Conservation (phyloP, 2,113 vertebrate genomes). For the Sphaerodactylus townsendi region DNA sequence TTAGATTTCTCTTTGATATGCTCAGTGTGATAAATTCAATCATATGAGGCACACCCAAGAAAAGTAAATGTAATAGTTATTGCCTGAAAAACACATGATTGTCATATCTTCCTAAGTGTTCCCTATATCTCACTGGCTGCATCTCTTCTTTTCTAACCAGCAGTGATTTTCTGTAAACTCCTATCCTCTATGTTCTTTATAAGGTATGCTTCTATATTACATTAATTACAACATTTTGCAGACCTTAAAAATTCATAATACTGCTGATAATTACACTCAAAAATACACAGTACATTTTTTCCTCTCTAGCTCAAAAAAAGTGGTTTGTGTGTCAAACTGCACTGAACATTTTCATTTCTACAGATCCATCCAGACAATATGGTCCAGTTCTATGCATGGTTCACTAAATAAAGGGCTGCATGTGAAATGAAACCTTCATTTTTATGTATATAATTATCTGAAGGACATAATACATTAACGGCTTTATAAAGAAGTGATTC, state of each 20-base stretch:
- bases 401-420: background rate
- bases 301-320: background rate
- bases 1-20: too few species aligned
- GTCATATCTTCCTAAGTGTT: too few species aligned
- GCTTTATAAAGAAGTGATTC: constrained; percentile 52
- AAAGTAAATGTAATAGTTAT: too few species aligned
- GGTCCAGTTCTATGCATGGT: background rate
- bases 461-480: constrained; percentile 60
- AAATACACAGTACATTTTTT: background rate
- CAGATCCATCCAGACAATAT: background rate
- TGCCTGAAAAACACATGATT: too few species aligned
- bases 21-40: too few species aligned
- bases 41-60: too few species aligned
- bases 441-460: constrained; percentile 62
- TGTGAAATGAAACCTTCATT: constrained; percentile 59
- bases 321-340: background rate
- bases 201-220: too few species aligned
- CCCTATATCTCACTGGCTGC: too few species aligned
- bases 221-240: background rate
- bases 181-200: too few species aligned
- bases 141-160: too few species aligned
- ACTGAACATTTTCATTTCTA: background rate
- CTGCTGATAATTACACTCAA: too few species aligned
- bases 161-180: too few species aligned
- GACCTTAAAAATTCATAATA: background rate